Base-by-base conservation (phyloP, 64 coral and sea anemone genomes). In the Stylophora pistillata region DNA sequence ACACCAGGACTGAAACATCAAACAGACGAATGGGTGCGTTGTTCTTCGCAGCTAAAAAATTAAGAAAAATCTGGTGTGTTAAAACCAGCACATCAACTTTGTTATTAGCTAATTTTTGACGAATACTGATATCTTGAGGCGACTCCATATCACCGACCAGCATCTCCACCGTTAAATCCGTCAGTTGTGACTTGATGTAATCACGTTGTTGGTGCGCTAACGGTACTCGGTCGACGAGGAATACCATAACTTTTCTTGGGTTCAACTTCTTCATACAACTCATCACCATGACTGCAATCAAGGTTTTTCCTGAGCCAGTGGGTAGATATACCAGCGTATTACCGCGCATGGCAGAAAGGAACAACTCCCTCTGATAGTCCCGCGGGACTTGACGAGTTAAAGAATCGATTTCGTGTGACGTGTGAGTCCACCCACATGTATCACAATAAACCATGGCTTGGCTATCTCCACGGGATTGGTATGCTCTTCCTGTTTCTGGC, bases 241-340 rank as follows among this genome's bases (percentile, higher is more conserved):
- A 98, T 3, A 94, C 96, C 77, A 80, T 88, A 61, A 98, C 27
- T 62, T 98, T 98, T 17, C 61, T 52, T 41, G 92, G 92, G 60
- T 98, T 98, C 16, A 98, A 89, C 60, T 86, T 92, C 52, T 80
- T 85, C 96, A 98, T 98, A 73, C 92, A 94, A 30, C 92, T 92
- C 0, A 98, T 71, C 5, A 88, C 86, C 96, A 98, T 94, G 13
- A 92, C 89, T 5, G 96, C 96, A 14, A 98, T 74, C 69, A 98
- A 58, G 11, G 96, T 98, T 23, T 98, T 98, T 1, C 96, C 96
- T 53, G 96, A 98, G 16, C 96, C 96, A 33, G 96, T 98, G 21
- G 96, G 96, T 17, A 98, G 71, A 55, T 88, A 98, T 9, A 41
- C 37, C 37, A 41, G 37, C 37, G 37, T 41, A 41, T 41, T 92